These are phyloP conservation scores for cat (Felis catus) DNA, from an alignment of 2,113 vertebrate genomes.

Conservation along the genomic window DNA sequence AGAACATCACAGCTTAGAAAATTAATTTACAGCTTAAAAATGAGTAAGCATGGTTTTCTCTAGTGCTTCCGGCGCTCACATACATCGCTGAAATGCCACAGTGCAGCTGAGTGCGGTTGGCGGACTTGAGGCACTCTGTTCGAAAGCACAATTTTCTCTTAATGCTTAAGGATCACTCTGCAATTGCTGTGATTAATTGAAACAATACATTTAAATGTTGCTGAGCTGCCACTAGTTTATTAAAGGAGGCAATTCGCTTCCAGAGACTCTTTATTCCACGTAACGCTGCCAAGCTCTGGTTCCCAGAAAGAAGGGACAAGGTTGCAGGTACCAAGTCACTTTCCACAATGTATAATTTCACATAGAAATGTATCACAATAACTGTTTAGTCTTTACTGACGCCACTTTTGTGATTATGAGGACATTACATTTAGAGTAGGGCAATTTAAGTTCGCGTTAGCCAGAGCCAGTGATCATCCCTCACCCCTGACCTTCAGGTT, in stretches of 20 bases:
- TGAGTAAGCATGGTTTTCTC: background rate
- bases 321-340: conserved; percentile 17
- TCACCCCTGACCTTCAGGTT: conserved; percentile 83
- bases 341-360: conserved; percentile 59
- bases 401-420: conserved; percentile 77
- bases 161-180: conserved; percentile 74
- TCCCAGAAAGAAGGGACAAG: background rate
- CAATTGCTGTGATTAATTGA: conserved; percentile 80
- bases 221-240: conserved; percentile 71
- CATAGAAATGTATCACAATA: conserved; percentile 63
- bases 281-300: background rate
- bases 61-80: background rate
- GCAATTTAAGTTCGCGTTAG: conserved; percentile 77
- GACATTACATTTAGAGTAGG: conserved; percentile 76
- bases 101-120: conserved; percentile 20
- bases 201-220: conserved; percentile 81
- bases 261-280: background rate
- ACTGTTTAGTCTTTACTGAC: conserved; percentile 61
- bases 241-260: conserved; percentile 63
- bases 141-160: conserved; percentile 76
- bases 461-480: conserved; percentile 72
- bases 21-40: conserved; percentile 67
- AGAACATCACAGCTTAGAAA: conserved; percentile 43
- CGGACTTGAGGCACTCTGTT: conserved; percentile 41
- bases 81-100: conserved; percentile 9